Conservation (phyloP, 2,888 invertebrate genomes). For the Eilema griseolum region DNA sequence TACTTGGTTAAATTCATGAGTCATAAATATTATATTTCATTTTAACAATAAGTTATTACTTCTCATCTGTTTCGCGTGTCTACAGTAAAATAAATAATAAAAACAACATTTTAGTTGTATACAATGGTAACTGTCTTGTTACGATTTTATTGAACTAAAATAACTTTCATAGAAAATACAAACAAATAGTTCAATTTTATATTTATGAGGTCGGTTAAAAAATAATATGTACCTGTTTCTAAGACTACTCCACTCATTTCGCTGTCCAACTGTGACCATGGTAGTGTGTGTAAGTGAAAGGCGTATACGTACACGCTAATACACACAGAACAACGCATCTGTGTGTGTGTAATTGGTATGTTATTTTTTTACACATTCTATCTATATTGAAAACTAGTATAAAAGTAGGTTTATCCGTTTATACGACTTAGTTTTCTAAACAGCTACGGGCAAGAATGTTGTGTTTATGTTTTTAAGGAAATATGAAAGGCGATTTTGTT, state of each 20-base stretch:
- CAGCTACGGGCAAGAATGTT: conserved; percentile 50
- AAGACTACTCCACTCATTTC: conserved; percentile 56
- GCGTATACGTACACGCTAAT: conserved; percentile 70
- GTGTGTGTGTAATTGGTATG: conserved; percentile 73
- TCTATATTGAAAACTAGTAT: conserved; percentile 77
- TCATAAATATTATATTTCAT: no score
- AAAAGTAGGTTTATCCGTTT: conserved; percentile 68
- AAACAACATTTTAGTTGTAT: background rate
- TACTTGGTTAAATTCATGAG: background rate
- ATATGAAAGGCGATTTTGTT: conserved; percentile 6
- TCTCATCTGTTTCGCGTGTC: background rate
- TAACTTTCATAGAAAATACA: background rate
- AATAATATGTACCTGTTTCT: background rate
- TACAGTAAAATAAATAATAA: background rate
- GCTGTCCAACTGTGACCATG: conserved; percentile 46
- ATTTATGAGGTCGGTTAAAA: no score
- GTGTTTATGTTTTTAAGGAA: conserved; percentile 56
- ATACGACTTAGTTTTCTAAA: conserved; percentile 73
- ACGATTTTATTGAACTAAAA: no score
- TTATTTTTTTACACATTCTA: conserved; percentile 71
- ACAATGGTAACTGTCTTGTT: background rate
- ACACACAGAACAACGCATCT: conserved; percentile 57
- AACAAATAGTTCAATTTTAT: no score
- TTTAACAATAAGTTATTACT: background rate
- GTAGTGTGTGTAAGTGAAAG: conserved; percentile 78